A percentile compares a stretch with the other conserved stretches of the same genome.
These are phyloP conservation scores for Okamejei kenojei DNA, from an alignment of 2,797 vertebrate species.

Conservation along the genomic window DNA sequence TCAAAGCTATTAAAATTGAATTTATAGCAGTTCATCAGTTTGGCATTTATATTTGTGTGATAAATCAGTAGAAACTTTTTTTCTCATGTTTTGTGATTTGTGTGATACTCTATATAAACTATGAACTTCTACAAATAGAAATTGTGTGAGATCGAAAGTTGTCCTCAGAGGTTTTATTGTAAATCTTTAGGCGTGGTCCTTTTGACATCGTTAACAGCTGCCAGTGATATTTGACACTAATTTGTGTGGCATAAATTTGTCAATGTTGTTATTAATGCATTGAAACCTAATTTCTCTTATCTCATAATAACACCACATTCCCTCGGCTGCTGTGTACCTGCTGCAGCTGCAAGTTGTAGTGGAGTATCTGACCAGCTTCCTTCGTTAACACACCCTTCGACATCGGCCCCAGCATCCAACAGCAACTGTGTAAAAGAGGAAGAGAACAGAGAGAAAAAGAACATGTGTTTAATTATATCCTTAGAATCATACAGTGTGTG, in stretches of 20 bases:
- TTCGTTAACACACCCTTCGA: conserved; percentile 64
- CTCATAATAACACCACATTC: neutral
- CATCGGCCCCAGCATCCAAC: conserved; percentile 63
- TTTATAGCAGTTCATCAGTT: no score
- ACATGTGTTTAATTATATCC: neutral
- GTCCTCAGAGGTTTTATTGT: no score
- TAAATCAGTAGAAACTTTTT: no score
- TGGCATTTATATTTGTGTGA: no score
- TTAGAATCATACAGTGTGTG: neutral
- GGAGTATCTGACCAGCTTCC: conserved; percentile 66
- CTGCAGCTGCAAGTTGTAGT: conserved; percentile 67
- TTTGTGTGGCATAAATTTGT: neutral
- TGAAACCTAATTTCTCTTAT: no score
- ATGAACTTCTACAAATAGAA: no score
- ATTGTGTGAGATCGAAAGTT: no score
- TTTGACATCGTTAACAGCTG: neutral
- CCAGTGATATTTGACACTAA: neutral
- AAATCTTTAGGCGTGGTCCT: neutral
- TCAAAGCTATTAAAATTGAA: no score
- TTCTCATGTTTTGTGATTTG: no score
- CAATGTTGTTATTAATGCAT: no score
- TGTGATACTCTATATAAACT: no score
- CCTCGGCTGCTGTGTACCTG: conserved; percentile 52
- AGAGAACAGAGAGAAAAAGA: neutral
- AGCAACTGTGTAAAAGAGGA: conserved; percentile 54